Conservation (phyloP, 1,140 invertebrate genomes). For the Phortica variegata region DNA sequence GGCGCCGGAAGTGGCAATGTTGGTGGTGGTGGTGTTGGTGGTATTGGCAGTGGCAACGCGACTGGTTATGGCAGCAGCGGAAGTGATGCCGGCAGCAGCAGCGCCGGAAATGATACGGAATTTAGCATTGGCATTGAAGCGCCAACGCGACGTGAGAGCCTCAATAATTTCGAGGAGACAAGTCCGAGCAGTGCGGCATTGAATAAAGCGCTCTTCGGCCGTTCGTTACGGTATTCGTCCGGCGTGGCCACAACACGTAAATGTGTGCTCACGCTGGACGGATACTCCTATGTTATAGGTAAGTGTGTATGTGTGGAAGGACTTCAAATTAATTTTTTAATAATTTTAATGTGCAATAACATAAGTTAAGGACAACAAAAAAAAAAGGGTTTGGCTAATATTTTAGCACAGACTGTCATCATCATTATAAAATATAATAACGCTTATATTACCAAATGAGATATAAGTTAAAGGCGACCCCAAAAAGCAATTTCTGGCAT, state of each 20-base stretch:
- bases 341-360: no score
- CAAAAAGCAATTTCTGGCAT: no score
- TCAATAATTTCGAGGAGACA: slow-evolving; percentile 34
- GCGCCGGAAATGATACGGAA: slow-evolving; percentile 16
- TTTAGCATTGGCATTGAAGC: slow-evolving; percentile 21
- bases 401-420: no score
- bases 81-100: slow-evolving; percentile 18
- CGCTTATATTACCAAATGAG: no score
- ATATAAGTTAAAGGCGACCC: no score
- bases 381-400: no score
- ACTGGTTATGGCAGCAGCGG: slow-evolving; percentile 8
- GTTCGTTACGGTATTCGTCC: slow-evolving; percentile 39
- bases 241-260: slow-evolving; percentile 62
- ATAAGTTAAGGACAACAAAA: no score
- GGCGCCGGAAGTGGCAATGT: neutral
- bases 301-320: no score
- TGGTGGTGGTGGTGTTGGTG: slow-evolving; percentile 1
- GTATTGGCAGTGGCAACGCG: slow-evolving; percentile 17
- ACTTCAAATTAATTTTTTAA: no score
- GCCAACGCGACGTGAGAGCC: slow-evolving; percentile 41
- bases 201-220: slow-evolving; percentile 19
- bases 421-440: no score
- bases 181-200: slow-evolving; percentile 13
- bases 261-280: slow-evolving; percentile 75
- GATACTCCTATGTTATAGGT: slow-evolving; percentile 82